phyloP scores from a whole-genome alignment of 2,888 invertebrate genomes.

The Formica aserva region DNA sequence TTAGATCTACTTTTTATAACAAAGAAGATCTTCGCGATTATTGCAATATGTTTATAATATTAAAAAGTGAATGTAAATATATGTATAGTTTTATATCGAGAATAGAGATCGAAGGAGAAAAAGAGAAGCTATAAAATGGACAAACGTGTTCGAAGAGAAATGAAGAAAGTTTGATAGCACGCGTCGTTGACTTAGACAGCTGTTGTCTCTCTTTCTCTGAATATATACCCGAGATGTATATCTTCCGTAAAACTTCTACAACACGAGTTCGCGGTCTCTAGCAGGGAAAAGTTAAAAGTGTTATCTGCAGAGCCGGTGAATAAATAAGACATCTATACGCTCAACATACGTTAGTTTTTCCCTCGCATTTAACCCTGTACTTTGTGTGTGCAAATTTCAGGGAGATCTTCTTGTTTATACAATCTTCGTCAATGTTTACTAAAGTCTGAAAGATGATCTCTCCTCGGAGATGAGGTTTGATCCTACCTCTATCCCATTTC shows the following conservation, averaged over 20 bases:
- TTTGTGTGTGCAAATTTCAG: background rate
- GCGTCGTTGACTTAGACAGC: conserved; percentile 27
- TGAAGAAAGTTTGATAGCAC: conserved; percentile 52
- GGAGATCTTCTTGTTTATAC: background rate
- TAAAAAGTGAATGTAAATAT: background rate
- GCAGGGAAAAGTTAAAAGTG: conserved; percentile 26
- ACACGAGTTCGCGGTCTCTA: background rate
- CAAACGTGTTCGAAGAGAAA: conserved; percentile 34
- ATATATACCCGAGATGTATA: conserved; percentile 23
- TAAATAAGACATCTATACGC: background rate
- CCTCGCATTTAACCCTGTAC: background rate
- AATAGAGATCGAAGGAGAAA: conserved; percentile 19
- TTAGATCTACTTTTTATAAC: background rate
- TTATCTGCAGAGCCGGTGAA: background rate
- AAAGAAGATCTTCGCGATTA: background rate
- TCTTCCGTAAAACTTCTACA: conserved; percentile 11
- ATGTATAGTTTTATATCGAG: background rate
- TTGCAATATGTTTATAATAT: background rate
- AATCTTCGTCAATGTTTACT: background rate
- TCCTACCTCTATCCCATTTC: conserved; percentile 1
- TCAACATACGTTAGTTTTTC: background rate
- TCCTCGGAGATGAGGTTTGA: background rate
- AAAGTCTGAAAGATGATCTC: background rate
- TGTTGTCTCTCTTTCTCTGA: conserved; percentile 23
- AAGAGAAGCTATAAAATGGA: background rate